A percentile compares a stretch with the other conserved stretches of the same genome.
phyloP scores from a whole-genome alignment of 2,113 vertebrate genomes.

The Etheostoma spectabile region DNA sequence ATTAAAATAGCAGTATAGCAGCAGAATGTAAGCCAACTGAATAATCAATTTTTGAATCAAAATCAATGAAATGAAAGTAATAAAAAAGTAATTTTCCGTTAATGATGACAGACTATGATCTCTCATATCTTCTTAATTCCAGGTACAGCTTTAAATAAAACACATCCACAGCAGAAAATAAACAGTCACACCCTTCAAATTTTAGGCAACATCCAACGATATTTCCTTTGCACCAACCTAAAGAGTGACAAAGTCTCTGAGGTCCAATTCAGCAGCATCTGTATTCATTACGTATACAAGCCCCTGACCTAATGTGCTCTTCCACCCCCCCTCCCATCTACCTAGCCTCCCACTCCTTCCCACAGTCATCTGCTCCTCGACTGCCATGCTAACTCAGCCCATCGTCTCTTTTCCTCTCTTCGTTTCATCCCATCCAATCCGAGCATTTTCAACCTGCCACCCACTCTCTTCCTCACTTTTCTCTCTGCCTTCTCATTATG shows the following conservation, averaged over 20 bases:
- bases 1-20: background rate
- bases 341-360: slow-evolving; percentile 57
- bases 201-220: slow-evolving; percentile 3
- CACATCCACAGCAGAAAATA: background rate
- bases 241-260: slow-evolving; percentile 17
- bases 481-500: slow-evolving; percentile 42
- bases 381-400: slow-evolving; percentile 44
- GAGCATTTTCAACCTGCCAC: slow-evolving; percentile 44
- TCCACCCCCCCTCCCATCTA: slow-evolving; percentile 37
- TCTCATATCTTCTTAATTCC: background rate
- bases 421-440: slow-evolving; percentile 34
- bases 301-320: slow-evolving; percentile 53
- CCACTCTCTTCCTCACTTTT: slow-evolving; percentile 53
- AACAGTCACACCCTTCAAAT: background rate
- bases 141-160: slow-evolving; percentile 9
- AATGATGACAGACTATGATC: background rate
- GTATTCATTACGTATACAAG: slow-evolving; percentile 40
- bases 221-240: background rate
- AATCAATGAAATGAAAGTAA: slow-evolving; percentile 4
- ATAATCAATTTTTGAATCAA: background rate
- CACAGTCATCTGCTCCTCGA: slow-evolving; percentile 59
- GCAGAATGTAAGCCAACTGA: background rate
- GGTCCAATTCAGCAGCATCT: slow-evolving; percentile 33
- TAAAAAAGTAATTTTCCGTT: background rate
- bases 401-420: slow-evolving; percentile 81